Evolutionary conservation across 1,140 invertebrate genomes (phyloP), one percentile per base, ranked within the genome.

Genomic region (Polyergus mexicanus): DNA sequence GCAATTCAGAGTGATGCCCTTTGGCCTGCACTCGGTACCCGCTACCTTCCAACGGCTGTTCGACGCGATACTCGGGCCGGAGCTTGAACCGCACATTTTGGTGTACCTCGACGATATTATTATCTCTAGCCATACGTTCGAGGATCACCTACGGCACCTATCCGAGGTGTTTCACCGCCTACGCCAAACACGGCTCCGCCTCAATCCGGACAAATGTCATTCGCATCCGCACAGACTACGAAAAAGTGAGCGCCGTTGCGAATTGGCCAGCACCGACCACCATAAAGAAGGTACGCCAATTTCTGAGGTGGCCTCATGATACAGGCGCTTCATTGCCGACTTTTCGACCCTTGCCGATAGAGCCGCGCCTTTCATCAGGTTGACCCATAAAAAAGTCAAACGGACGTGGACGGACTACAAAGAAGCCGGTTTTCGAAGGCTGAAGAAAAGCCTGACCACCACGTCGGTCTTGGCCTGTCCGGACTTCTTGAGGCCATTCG

Each of bases 231-330:
- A 47, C 47, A 11, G 47, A 47, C 2, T 1, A 11, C 2, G 47
- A 47, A 16, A 94, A 94, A 71, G 71, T 91, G n/a, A 80, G 19
- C 16, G 93, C 94, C 11, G 92, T 95, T 47, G 0, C 92, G 83
- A 10, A 86, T 72, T 62, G 69, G 65, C 13, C 93, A 91, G n/a
- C 56, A 92, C 89, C 94, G 16, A 90, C 66, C 51, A 93, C 25
- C 1, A 1, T 78, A 4, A 11, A 3, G 4, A 7, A 13, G 72
- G 77, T 92, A 0, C 75, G 93, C 35, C 65, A 92, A 4, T 96
- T 96, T 87, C 75, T 96, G 95, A 95, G 2, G 94, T 95, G 78
- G 89, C 92, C 8, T 95, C 81, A 0, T 47, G 47, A 8, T 47
- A 47, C 4, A 11, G 47, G 0, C 47, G 47, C 0, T 47, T 11